phyloP scores from a whole-genome alignment of 2,888 invertebrate species.

The Tenthredo amoena region DNA sequence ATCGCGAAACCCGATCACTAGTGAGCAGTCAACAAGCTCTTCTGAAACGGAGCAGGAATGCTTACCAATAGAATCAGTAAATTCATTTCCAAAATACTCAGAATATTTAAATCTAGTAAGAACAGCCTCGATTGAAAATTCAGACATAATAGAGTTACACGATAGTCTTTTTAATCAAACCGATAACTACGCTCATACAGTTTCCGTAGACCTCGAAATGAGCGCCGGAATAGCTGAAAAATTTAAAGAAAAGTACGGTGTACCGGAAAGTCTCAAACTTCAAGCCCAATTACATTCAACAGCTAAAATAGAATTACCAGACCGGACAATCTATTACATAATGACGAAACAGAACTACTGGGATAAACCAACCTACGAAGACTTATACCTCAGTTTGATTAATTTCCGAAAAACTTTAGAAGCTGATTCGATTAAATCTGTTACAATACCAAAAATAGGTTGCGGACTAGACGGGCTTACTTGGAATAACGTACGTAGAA shows the following conservation, averaged over 20 bases:
- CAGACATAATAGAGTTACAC: neutral
- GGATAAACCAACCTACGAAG: neutral
- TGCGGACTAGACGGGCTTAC: too few species aligned
- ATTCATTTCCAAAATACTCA: slow-evolving; percentile 1
- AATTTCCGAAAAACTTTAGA: neutral
- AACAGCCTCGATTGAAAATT: neutral
- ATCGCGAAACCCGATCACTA: too few species aligned
- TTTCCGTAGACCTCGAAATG: too few species aligned
- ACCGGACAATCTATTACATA: neutral
- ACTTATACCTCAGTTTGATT: neutral
- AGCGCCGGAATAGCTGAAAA: too few species aligned
- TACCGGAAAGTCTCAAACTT: too few species aligned
- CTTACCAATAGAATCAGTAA: neutral
- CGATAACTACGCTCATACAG: neutral
- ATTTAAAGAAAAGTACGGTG: too few species aligned
- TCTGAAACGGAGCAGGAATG: neutral
- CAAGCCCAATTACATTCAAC: too few species aligned
- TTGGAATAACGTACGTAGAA: too few species aligned
- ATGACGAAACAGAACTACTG: neutral
- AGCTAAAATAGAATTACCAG: neutral
- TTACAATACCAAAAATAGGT: too few species aligned
- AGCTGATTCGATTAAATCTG: neutral
- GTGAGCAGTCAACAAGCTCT: too few species aligned
- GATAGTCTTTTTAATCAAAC: neutral
- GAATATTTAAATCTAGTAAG: neutral